A percentile compares a stretch with the other conserved stretches of the same genome.
Conservation (phyloP, 53 echinoderm and acorn worm species). For the Echinometra lucunter region DNA sequence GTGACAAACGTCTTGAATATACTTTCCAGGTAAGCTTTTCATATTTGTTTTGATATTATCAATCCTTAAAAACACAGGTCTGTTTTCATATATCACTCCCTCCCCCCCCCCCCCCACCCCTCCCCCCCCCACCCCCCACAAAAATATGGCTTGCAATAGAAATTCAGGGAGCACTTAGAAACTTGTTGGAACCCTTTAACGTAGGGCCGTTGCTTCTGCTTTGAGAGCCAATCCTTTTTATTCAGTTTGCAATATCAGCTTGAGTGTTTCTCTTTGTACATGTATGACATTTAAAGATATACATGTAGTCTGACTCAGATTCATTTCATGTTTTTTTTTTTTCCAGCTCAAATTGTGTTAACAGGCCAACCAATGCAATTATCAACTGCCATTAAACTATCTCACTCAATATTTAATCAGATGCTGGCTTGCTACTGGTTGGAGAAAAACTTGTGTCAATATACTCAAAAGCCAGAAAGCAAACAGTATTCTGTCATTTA, state of each 20-base stretch:
- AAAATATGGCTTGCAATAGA: too few species aligned
- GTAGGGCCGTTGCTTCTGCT: too few species aligned
- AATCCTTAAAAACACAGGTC: too few species aligned
- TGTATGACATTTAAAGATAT: too few species aligned
- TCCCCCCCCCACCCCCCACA: too few species aligned
- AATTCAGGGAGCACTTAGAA: too few species aligned
- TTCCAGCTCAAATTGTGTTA: neutral
- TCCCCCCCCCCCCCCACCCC: too few species aligned
- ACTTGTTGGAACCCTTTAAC: too few species aligned
- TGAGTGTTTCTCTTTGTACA: too few species aligned
- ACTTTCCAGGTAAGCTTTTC: slow-evolving; percentile 82
- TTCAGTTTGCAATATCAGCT: too few species aligned
- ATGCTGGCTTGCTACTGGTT: neutral
- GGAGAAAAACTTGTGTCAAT: slow-evolving; percentile 13
- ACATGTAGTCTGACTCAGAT: neutral
- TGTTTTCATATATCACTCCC: too few species aligned
- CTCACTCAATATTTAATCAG: slow-evolving; percentile 5
- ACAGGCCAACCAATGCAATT: neutral
- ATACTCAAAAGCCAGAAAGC: neutral
- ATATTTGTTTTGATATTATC: neutral
- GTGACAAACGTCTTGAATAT: slow-evolving; percentile 94
- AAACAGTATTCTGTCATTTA: slow-evolving; percentile 6
- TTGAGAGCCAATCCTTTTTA: too few species aligned
- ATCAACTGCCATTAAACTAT: slow-evolving; percentile 4
- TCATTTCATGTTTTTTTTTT: neutral